Conservation (phyloP, 2,797 vertebrate genomes). For the Delichon dasypus region DNA sequence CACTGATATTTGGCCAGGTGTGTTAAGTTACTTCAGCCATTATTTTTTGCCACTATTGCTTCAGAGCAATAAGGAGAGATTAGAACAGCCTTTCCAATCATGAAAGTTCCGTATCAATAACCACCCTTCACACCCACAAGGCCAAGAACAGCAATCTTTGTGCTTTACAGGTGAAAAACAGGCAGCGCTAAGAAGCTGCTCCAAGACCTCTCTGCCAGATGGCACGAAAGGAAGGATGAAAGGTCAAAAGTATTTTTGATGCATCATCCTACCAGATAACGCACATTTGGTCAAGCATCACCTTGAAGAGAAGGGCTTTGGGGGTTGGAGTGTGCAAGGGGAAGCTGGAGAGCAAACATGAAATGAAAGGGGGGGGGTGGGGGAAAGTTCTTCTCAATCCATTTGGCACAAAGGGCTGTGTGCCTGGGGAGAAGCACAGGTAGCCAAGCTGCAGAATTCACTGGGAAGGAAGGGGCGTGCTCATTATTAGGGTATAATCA, state of each 20-base stretch:
- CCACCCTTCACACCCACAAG: not conserved
- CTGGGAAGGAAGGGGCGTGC: not conserved
- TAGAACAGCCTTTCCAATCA: not conserved
- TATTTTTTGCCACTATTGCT: not conserved
- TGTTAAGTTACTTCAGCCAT: not conserved
- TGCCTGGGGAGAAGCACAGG: not conserved
- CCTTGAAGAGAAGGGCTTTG: not conserved
- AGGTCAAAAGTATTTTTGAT: not conserved
- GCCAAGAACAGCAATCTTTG: not conserved
- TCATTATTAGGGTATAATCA: not conserved
- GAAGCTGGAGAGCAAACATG: not conserved
- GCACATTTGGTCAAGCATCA: accelerated
- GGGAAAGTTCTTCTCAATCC: not conserved
- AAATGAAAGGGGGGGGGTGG: accelerated
- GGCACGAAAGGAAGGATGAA: not conserved
- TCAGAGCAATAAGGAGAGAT: not conserved
- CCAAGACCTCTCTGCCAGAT: not conserved
- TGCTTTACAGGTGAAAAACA: not conserved
- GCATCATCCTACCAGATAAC: not conserved
- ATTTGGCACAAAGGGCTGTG: not conserved
- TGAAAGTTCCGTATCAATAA: not conserved
- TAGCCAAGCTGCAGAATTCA: not conserved
- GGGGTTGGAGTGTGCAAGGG: not conserved
- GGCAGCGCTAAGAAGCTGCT: not conserved
- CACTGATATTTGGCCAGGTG: not conserved